A percentile compares a stretch with the other conserved stretches of the same genome.
These are phyloP conservation scores for Perdita meconis DNA, from an alignment of 2,888 invertebrate species.

Conservation along the genomic window DNA sequence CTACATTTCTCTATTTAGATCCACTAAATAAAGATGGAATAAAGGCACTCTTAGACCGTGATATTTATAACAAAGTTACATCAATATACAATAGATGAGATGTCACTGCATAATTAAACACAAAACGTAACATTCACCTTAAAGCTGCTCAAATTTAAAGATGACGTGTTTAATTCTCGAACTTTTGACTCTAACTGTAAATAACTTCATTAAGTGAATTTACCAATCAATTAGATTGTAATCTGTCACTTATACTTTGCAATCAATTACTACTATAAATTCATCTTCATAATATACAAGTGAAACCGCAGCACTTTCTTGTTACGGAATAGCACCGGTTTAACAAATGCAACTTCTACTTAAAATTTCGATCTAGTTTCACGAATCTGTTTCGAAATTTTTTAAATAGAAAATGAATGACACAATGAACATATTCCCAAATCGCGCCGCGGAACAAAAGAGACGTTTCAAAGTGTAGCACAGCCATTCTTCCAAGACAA, in stretches of 20 bases:
- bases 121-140: slow-evolving; percentile 14
- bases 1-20: slow-evolving; percentile 15
- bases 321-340: slow-evolving; percentile 38
- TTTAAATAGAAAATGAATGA: slow-evolving; percentile 13
- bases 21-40: slow-evolving; percentile 26
- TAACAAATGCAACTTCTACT: slow-evolving; percentile 55
- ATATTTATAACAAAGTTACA: slow-evolving; percentile 14
- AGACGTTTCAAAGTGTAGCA: slow-evolving; percentile 51
- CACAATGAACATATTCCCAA: slow-evolving; percentile 31
- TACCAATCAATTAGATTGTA: not conserved
- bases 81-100: slow-evolving; percentile 5
- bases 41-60: slow-evolving; percentile 55
- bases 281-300: slow-evolving; percentile 20
- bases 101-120: slow-evolving; percentile 1
- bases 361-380: slow-evolving; percentile 12
- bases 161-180: not conserved
- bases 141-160: slow-evolving; percentile 12
- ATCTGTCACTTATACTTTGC: not conserved
- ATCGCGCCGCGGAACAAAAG: slow-evolving; percentile 29
- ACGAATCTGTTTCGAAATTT: not conserved
- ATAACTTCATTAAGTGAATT: not conserved
- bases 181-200: not conserved
- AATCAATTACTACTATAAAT: slow-evolving; percentile 7
- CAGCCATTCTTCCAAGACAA: slow-evolving; percentile 59
- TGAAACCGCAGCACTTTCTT: slow-evolving; percentile 37